Conservation (phyloP, 2,797 vertebrate genomes). For the Echiichthys vipera region DNA sequence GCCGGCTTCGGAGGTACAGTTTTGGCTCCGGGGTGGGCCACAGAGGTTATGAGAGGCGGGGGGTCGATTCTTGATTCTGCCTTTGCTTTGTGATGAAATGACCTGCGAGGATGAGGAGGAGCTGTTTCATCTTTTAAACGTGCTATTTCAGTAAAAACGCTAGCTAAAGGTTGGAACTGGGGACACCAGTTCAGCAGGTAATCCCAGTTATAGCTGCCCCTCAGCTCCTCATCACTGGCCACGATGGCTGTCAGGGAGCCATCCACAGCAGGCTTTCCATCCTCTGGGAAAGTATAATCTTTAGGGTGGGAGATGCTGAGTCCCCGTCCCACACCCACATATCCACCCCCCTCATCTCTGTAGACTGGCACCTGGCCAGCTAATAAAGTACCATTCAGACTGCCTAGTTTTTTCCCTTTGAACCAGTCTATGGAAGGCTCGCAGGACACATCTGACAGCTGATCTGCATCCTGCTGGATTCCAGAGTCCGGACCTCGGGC, state of each 20-base stretch:
- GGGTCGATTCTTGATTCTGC: constrained; percentile 96
- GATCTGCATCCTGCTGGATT: constrained; percentile 98
- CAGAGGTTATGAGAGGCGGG: constrained; percentile 96
- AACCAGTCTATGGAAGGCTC: constrained; percentile 96
- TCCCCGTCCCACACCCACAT: constrained; percentile 91
- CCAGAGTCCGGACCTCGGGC: constrained; percentile 96
- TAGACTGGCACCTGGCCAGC: constrained; percentile 91
- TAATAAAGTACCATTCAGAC: constrained; percentile 85
- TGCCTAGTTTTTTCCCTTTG: constrained; percentile 92
- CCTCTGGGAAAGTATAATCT: constrained; percentile 95
- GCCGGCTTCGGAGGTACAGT: constrained; percentile 95
- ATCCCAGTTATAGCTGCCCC: constrained; percentile 99
- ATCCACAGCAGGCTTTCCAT: constrained; percentile 93
- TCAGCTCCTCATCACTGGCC: constrained; percentile 96
- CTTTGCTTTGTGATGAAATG: constrained; percentile 90
- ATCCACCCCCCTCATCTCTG: constrained; percentile 89
- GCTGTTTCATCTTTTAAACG: constrained; percentile 96
- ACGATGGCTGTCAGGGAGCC: constrained; percentile 96
- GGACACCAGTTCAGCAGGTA: constrained; percentile 99
- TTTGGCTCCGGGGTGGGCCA: constrained; percentile 97
- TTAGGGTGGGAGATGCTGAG: constrained; percentile 91
- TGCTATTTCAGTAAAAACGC: constrained; percentile 97
- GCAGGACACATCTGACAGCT: constrained; percentile 96
- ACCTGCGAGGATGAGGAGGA: constrained; percentile 89
- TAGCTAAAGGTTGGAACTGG: constrained; percentile 97